These are phyloP conservation scores for Avahi laniger DNA, from an alignment of 2,797 vertebrate genomes.

Conservation along the genomic window DNA sequence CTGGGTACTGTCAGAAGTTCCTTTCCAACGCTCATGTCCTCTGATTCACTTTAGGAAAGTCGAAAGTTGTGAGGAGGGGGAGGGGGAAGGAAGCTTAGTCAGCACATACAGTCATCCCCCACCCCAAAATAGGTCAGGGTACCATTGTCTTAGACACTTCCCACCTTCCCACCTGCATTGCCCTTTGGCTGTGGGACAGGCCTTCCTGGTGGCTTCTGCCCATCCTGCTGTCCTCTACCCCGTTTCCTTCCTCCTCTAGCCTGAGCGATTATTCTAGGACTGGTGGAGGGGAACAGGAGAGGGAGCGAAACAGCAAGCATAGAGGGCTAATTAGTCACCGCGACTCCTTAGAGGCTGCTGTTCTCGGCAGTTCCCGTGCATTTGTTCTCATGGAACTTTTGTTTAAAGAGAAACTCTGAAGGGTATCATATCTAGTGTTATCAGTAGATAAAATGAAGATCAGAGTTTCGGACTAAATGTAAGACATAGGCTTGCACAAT, in stretches of 20 bases:
- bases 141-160: neutral
- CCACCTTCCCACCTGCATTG: constrained; percentile 7
- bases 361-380: neutral
- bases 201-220: neutral
- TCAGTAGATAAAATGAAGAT: neutral
- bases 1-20: neutral
- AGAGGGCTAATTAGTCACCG: neutral
- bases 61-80: neutral
- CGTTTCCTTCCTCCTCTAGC: neutral
- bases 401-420: neutral
- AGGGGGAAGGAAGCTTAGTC: constrained; percentile 61
- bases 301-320: neutral
- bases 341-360: neutral
- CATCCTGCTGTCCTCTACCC: neutral
- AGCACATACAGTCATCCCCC: neutral
- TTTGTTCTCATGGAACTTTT: neutral
- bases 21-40: neutral
- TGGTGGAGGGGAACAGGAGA: neutral
- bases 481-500: neutral
- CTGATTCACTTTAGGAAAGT: constrained; percentile 40
- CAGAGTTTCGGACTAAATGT: neutral
- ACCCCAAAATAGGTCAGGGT: neutral
- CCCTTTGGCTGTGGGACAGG: neutral
- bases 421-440: neutral
- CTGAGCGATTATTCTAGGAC: neutral